These are phyloP conservation scores for Meriones unguiculatus DNA, from an alignment of 2,113 vertebrate genomes.

Conservation along the genomic window DNA sequence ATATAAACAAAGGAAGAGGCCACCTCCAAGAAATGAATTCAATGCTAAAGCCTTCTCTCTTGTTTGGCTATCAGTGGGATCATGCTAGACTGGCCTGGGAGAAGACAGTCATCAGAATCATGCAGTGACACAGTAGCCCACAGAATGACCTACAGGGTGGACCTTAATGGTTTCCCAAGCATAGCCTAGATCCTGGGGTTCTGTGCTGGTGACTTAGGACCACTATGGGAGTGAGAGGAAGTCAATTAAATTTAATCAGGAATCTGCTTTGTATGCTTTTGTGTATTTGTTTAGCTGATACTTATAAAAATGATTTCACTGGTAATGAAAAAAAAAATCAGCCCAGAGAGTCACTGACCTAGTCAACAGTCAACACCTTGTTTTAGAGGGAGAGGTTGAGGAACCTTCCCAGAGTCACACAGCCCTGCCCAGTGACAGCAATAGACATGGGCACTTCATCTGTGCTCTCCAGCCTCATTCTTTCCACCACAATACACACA, in stretches of 20 bases:
- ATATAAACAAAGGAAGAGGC: slow-evolving; percentile 48
- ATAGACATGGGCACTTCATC: rapidly evolving
- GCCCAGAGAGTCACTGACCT: neutral
- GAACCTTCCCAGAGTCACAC: neutral
- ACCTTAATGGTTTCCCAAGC: neutral
- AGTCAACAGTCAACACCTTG: no score
- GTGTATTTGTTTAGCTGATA: neutral
- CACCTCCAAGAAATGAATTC: slow-evolving; percentile 20
- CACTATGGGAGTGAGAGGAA: neutral
- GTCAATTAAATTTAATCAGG: neutral
- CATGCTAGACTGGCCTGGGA: neutral
- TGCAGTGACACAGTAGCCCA: neutral
- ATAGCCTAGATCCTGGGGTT: neutral
- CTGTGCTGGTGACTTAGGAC: neutral
- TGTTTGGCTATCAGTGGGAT: neutral
- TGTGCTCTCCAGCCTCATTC: neutral
- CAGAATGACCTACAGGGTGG: neutral
- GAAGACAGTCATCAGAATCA: neutral
- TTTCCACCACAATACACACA: neutral
- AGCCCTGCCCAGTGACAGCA: neutral
- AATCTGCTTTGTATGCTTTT: neutral
- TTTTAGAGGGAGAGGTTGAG: neutral
- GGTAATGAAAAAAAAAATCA: neutral
- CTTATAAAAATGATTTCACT: slow-evolving; percentile 21
- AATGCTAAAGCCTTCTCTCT: neutral